Percentiles rank a stretch among this genome's conserved stretches.
Conservation (phyloP, 2,113 vertebrate genomes). For the Dicerorhinus sumatrensis region DNA sequence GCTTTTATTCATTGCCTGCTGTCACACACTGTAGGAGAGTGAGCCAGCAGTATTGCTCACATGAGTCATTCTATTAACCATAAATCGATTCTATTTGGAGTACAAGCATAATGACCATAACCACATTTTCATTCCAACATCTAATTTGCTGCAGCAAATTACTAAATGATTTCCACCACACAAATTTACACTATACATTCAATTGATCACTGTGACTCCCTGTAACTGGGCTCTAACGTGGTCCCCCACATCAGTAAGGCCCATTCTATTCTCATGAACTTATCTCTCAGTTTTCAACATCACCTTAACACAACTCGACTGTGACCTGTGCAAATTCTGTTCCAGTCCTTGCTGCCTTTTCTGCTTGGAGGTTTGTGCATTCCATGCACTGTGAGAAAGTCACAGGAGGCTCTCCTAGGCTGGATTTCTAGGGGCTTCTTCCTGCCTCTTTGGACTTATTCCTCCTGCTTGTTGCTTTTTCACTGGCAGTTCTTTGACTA, state of each 20-base stretch:
- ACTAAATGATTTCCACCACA: constrained; percentile 21
- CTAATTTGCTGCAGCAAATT: constrained; percentile 50
- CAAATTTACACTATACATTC: background rate
- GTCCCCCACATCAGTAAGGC: background rate
- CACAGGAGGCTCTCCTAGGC: background rate
- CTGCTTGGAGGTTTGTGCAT: background rate
- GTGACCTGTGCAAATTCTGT: background rate
- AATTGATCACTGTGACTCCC: background rate
- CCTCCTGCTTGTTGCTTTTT: background rate
- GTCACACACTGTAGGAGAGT: background rate
- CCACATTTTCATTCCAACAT: background rate
- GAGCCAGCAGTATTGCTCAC: background rate
- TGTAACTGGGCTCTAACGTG: background rate
- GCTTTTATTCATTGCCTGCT: background rate
- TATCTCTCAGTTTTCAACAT: background rate
- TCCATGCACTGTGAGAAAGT: background rate
- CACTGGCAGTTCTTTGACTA: background rate
- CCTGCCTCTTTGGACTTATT: background rate
- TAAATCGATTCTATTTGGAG: constrained; percentile 8
- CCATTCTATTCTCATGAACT: background rate
- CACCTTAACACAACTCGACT: background rate
- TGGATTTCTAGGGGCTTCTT: background rate
- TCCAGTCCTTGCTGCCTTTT: background rate
- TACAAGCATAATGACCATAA: background rate
- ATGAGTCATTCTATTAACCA: background rate